Evolutionary conservation across 2,113 vertebrate genomes (phyloP).

Genomic region (Isichthys henryi): DNA sequence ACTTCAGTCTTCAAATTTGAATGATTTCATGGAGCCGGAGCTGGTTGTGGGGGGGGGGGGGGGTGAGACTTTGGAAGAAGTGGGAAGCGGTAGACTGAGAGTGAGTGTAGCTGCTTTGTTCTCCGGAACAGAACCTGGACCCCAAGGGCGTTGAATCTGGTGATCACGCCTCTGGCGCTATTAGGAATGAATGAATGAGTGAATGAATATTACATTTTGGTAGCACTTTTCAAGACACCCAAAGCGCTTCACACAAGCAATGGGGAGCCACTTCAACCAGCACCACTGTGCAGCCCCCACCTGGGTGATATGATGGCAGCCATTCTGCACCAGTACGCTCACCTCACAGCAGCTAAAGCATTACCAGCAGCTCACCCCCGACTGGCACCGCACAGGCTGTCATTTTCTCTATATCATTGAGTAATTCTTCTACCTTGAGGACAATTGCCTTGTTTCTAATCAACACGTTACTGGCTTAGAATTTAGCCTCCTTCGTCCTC

Average conservation of each 20-base stretch:
- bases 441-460: not conserved
- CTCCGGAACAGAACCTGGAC: not conserved
- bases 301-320: not conserved
- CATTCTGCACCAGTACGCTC: not conserved
- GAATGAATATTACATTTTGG: not conserved
- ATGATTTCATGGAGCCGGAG: not conserved
- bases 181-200: not conserved
- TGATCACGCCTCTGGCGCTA: not conserved
- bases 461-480: not conserved
- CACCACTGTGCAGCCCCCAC: not conserved
- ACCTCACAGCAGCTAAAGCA: not conserved
- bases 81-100: not conserved
- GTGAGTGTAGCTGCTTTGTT: not conserved
- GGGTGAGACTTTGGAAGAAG: not conserved
- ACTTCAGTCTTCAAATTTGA: not conserved
- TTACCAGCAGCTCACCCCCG: not conserved
- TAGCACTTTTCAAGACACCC: not conserved
- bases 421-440: not conserved
- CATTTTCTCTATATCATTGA: not conserved
- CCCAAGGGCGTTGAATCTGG: not conserved
- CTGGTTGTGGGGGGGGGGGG: not conserved
- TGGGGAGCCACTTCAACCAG: not conserved
- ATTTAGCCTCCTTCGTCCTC: not conserved
- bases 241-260: not conserved
- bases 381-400: not conserved